Evolutionary conservation across 92 coral and sea anemone species (phyloP).

Genomic region (Porites cylindrica): DNA sequence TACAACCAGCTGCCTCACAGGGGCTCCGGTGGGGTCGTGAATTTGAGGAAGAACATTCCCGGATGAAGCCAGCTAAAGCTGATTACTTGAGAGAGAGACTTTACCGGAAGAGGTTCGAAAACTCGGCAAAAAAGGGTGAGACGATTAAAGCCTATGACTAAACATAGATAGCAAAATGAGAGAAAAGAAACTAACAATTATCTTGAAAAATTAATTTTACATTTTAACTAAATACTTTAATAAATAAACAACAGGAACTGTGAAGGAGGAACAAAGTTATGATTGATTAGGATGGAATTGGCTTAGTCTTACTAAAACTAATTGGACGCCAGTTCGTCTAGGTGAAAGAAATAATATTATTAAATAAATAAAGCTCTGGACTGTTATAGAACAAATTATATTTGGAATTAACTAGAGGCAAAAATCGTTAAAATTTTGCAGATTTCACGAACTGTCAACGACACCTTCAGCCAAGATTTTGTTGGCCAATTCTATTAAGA

Average conservation of each 20-base stretch:
- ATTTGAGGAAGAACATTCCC: constrained; percentile 47
- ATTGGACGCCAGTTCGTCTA: background rate
- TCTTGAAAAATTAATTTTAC: too few relatives aligned
- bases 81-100: constrained; percentile 15
- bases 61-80: constrained; percentile 30
- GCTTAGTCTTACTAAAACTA: too few relatives aligned
- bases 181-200: background rate
- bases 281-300: background rate
- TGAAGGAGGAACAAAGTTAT: background rate
- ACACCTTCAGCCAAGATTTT: too few relatives aligned
- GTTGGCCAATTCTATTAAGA: too few relatives aligned
- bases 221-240: too few relatives aligned
- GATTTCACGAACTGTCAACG: too few relatives aligned
- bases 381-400: too few relatives aligned
- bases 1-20: constrained; percentile 65
- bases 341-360: background rate
- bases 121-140: constrained; percentile 38
- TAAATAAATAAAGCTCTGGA: too few relatives aligned
- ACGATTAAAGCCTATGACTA: background rate
- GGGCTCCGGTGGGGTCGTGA: constrained; percentile 77
- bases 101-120: constrained; percentile 1
- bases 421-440: too few relatives aligned
- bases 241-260: too few relatives aligned
- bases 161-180: background rate
- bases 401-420: too few relatives aligned